Percentiles rank a stretch among this genome's conserved stretches.
Conservation (phyloP, 2,888 invertebrate species). For the Mythimna albipuncta region DNA sequence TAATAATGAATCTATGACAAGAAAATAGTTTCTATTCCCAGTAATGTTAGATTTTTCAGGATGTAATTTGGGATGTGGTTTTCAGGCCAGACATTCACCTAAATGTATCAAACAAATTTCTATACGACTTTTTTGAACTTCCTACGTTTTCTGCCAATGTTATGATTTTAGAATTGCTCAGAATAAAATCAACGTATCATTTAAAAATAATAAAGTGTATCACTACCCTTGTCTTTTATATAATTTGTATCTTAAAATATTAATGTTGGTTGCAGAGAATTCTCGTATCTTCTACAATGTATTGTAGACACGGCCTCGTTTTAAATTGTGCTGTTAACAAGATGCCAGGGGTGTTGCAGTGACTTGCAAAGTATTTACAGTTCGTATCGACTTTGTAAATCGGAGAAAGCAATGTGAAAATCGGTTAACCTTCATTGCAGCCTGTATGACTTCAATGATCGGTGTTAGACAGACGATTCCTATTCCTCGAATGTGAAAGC, state of each 20-base stretch:
- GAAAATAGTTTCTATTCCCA: not conserved
- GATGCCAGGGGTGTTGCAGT: constrained; percentile 39
- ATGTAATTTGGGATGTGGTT: not conserved
- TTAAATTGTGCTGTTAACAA: constrained; percentile 45
- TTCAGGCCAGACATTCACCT: not conserved
- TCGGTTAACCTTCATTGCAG: not conserved
- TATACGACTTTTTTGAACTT: constrained; percentile 18
- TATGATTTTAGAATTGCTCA: constrained; percentile 28
- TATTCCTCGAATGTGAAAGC: not conserved
- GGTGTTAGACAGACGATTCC: not conserved
- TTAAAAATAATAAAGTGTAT: constrained; percentile 22
- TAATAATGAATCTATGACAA: not conserved
- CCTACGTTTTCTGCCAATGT: constrained; percentile 6
- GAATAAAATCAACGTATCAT: constrained; percentile 18
- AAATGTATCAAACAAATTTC: constrained; percentile 18
- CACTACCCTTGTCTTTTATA: constrained; percentile 26
- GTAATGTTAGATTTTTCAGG: not conserved
- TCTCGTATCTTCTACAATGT: constrained; percentile 49
- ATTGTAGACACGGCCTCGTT: constrained; percentile 53
- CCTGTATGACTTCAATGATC: not conserved
- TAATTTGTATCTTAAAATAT: constrained; percentile 49
- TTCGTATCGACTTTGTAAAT: constrained; percentile 4
- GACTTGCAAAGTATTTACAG: constrained; percentile 18
- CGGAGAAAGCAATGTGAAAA: not conserved
- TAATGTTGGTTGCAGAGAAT: constrained; percentile 18